Percentiles rank a stretch among this genome's conserved stretches.
These are phyloP conservation scores for Philonicus albiceps DNA, from an alignment of 2,888 invertebrate genomes.

Conservation along the genomic window DNA sequence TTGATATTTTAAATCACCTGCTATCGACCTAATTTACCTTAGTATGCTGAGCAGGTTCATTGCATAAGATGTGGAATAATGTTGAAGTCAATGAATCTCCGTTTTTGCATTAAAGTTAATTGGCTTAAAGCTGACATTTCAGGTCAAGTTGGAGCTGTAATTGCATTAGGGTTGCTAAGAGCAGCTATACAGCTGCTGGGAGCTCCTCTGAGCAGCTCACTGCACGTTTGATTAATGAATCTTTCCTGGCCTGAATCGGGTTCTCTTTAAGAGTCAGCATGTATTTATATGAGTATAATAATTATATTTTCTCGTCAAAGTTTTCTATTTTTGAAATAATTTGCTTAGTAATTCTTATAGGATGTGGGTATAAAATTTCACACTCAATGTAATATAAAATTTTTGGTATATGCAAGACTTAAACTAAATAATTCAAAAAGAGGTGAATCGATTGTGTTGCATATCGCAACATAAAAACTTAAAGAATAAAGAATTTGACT, in stretches of 20 bases:
- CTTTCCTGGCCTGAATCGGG: background rate
- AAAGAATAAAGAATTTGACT: background rate
- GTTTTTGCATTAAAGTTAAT: background rate
- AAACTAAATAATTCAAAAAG: background rate
- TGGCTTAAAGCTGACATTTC: background rate
- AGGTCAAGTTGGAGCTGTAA: background rate
- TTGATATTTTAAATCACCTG: background rate
- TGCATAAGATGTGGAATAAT: background rate
- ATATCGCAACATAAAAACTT: background rate
- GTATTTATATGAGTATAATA: background rate
- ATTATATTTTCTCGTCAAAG: background rate
- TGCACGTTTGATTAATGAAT: background rate
- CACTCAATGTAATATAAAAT: too few species aligned
- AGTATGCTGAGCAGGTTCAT: background rate
- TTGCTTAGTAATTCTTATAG: too few species aligned
- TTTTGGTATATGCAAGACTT: background rate
- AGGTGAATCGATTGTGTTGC: background rate
- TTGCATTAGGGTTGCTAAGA: background rate
- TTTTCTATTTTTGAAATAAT: too few species aligned
- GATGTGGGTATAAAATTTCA: too few species aligned
- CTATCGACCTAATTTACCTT: background rate
- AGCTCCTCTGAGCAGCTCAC: background rate
- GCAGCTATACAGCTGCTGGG: background rate
- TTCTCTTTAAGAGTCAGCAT: background rate
- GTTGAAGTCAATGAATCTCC: background rate